Evolutionary conservation across 1,140 invertebrate species (phyloP).

Genomic region (Trachelipus rathkii): DNA sequence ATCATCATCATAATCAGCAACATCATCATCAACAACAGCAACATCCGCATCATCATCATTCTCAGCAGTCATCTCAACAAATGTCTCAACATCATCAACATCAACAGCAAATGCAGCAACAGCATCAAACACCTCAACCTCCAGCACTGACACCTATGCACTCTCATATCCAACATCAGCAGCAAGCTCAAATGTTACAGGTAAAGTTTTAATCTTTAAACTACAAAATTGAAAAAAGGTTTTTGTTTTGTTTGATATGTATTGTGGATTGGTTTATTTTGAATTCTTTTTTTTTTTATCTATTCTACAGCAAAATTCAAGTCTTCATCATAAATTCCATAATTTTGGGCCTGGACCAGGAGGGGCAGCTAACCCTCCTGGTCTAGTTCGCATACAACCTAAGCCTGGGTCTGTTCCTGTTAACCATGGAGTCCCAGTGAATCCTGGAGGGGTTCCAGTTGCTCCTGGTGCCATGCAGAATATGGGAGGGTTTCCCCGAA

Average conservation of each 20-base stretch:
- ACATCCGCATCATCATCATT: conserved; percentile 37
- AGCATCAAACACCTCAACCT: conserved; percentile 36
- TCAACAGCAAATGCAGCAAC: conserved; percentile 19
- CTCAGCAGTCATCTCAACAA: conserved; percentile 25
- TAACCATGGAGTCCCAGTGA: background rate
- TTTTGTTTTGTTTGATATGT: too few relatives aligned
- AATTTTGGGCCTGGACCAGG: conserved; percentile 37
- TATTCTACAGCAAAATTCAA: background rate
- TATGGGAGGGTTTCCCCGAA: conserved; percentile 23
- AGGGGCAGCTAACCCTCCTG: conserved; percentile 41
- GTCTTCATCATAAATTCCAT: conserved; percentile 41
- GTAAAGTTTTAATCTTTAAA: background rate
- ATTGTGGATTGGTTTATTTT: too few relatives aligned
- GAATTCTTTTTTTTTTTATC: too few relatives aligned
- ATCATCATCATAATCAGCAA: conserved; percentile 19
- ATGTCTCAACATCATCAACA: conserved; percentile 22
- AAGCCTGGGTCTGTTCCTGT: conserved; percentile 29
- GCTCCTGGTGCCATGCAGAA: background rate
- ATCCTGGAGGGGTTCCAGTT: conserved; percentile 12
- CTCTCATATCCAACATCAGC: conserved; percentile 51
- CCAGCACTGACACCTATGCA: conserved; percentile 47
- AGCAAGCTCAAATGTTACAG: conserved; percentile 48
- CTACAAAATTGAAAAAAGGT: too few relatives aligned
- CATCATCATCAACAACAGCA: conserved; percentile 46
- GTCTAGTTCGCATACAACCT: conserved; percentile 43